phyloP scores from a whole-genome alignment of 2,888 invertebrate genomes.

The Lasioglossum lativentre region DNA sequence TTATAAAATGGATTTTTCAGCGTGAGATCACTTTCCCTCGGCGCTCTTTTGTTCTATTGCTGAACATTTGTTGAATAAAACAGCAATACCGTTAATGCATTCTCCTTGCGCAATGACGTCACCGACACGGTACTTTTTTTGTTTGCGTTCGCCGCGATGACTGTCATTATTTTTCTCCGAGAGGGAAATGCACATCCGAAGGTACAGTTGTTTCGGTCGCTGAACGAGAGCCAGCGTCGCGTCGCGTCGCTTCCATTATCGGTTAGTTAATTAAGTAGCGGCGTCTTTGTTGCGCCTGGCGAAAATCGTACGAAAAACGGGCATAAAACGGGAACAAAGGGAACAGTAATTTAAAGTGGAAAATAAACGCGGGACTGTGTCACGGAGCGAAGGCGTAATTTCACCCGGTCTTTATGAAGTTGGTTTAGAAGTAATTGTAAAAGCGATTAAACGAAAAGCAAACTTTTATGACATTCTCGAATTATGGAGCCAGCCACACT shows the following conservation, averaged over 20 bases:
- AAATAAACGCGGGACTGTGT: neutral
- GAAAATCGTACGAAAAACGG: neutral
- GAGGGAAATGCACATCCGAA: constrained; percentile 7
- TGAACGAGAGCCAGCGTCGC: neutral
- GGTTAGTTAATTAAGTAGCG: constrained; percentile 15
- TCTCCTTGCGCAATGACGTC: constrained; percentile 46
- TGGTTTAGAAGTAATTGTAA: constrained; percentile 2
- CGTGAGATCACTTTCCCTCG: no score
- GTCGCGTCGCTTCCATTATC: constrained; percentile 1
- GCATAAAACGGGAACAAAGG: neutral
- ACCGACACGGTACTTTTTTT: constrained; percentile 32
- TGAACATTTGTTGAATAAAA: constrained; percentile 53
- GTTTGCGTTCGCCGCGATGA: constrained; percentile 45
- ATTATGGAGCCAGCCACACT: neutral
- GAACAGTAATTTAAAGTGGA: neutral
- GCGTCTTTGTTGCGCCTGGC: neutral
- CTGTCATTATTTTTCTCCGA: constrained; percentile 32
- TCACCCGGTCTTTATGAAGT: neutral
- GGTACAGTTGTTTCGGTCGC: neutral
- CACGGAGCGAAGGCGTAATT: neutral
- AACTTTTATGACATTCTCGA: neutral
- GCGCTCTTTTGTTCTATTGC: no score
- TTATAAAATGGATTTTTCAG: no score
- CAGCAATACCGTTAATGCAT: constrained; percentile 45
- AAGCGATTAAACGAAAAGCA: constrained; percentile 6